These are phyloP conservation scores for Sphecodes monilicornis DNA, from an alignment of 2,888 invertebrate genomes.

Conservation along the genomic window DNA sequence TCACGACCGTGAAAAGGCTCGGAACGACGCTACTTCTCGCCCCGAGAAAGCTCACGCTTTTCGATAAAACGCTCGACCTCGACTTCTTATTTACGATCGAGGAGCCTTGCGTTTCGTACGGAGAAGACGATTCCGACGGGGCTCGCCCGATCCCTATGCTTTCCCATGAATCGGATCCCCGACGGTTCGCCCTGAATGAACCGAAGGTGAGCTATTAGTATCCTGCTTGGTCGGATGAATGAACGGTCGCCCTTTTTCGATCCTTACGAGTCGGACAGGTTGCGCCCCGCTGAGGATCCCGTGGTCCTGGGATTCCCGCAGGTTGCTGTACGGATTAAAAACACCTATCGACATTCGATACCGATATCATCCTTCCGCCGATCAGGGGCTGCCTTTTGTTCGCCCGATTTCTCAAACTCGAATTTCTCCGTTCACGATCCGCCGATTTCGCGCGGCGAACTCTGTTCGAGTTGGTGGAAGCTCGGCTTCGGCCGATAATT, in stretches of 20 bases:
- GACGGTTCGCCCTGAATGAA: constrained; percentile 78
- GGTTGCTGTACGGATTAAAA: constrained; percentile 69
- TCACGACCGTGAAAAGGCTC: constrained; percentile 47
- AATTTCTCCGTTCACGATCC: not conserved
- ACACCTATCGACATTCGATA: constrained; percentile 81
- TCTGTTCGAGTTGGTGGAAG: not conserved
- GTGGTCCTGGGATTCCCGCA: constrained; percentile 69
- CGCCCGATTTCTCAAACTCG: constrained; percentile 26
- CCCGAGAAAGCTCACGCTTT: not conserved
- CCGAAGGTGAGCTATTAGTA: constrained; percentile 76
- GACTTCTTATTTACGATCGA: constrained; percentile 43
- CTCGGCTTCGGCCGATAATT: not conserved
- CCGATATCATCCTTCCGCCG: constrained; percentile 79
- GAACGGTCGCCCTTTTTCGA: constrained; percentile 73
- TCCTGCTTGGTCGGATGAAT: constrained; percentile 70
- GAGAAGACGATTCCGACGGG: constrained; percentile 8
- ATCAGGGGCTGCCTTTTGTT: constrained; percentile 63
- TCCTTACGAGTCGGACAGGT: constrained; percentile 77
- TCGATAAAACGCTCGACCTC: not conserved
- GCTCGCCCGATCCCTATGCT: constrained; percentile 48
- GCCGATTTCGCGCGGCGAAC: not conserved
- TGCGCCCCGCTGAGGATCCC: constrained; percentile 76
- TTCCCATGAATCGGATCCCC: constrained; percentile 76
- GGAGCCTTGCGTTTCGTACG: constrained; percentile 3
- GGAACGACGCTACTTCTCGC: not conserved